Evolutionary conservation across 2,113 vertebrate genomes (phyloP), one percentile per base, ranked within the genome.

Genomic region (Epinephelus fuscoguttatus): DNA sequence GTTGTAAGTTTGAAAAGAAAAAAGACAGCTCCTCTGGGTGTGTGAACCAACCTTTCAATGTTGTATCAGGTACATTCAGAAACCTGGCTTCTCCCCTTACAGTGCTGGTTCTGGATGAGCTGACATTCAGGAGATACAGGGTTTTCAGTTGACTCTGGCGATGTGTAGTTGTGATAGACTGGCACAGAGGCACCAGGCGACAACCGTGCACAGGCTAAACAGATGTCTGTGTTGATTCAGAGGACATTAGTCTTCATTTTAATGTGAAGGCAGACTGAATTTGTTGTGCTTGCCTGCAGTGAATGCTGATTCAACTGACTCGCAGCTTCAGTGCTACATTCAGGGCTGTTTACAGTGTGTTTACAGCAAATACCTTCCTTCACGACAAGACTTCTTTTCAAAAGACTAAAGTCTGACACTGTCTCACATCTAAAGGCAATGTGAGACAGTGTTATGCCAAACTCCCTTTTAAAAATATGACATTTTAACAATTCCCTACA

Each of bases 211-310:
- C 91, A 89, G 92, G 91, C 85, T 92, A 94, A 96, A 94, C 93
- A 94, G 93, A 91, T 90, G 90, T 92, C 93, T 94, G 93, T 90
- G 91, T 94, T 93, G 88, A 93, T 90, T 96, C 93, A 84, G 45
- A 23, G 95, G 94, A 87, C 89, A 80, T 95, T 92, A 94, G 25
- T 82, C 62, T 81, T 85, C 47, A 52, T 70, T 67, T 84, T 17
- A 47, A 80, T 37, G 76, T 57, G 45, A 23, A 75, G 37, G 10
- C 9, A 12, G 62, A 76, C 14, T 76, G 42, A 52, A 50, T 73
- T 77, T 79, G n/a, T 63, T 27, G 42, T 23, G 30, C 63, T 50
- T 4, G 60, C 9, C 40, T 72, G 56, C 75, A 30, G 11, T 30
- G 13, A 70, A 23, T 6, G 4, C 67, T 70, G 45, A 57, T 30